Percentiles rank a stretch among this genome's conserved stretches.
These are phyloP conservation scores for Limonius californicus DNA, from an alignment of 1,140 invertebrate genomes.

Conservation along the genomic window DNA sequence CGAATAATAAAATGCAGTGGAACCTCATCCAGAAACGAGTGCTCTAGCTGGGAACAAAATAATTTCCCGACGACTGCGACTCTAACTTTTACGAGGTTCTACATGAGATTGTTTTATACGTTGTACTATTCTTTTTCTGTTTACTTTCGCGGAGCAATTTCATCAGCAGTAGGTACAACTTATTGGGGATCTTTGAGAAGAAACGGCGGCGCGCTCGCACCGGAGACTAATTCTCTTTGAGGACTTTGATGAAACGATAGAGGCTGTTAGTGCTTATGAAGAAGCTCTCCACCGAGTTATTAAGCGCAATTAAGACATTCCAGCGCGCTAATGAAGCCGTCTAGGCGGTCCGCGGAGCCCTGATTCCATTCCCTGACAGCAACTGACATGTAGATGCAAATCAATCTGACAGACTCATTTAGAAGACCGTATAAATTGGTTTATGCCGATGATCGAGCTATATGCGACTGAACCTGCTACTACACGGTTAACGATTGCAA, in stretches of 20 bases:
- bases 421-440: conserved; percentile 1
- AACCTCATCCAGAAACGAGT: background rate
- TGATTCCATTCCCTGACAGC: background rate
- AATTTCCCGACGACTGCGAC: background rate
- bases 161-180: background rate
- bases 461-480: background rate
- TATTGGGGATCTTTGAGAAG: too few relatives aligned
- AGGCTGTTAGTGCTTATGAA: background rate
- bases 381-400: conserved; percentile 14
- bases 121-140: background rate
- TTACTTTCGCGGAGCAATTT: background rate
- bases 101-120: background rate
- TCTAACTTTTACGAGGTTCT: background rate
- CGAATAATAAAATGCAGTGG: background rate
- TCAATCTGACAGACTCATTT: conserved; percentile 10
- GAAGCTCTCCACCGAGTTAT: background rate
- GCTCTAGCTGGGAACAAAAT: background rate
- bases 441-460: background rate
- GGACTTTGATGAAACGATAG: too few relatives aligned
- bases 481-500: too few relatives aligned
- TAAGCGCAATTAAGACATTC: conserved; percentile 14
- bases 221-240: too few relatives aligned
- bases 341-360: conserved; percentile 9
- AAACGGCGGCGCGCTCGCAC: too few relatives aligned
- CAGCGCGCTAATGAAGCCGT: conserved; percentile 5